A percentile compares a stretch with the other conserved stretches of the same genome.
These are phyloP conservation scores for Alentia gelatinosa DNA, from an alignment of 2,888 invertebrate species.

Conservation along the genomic window DNA sequence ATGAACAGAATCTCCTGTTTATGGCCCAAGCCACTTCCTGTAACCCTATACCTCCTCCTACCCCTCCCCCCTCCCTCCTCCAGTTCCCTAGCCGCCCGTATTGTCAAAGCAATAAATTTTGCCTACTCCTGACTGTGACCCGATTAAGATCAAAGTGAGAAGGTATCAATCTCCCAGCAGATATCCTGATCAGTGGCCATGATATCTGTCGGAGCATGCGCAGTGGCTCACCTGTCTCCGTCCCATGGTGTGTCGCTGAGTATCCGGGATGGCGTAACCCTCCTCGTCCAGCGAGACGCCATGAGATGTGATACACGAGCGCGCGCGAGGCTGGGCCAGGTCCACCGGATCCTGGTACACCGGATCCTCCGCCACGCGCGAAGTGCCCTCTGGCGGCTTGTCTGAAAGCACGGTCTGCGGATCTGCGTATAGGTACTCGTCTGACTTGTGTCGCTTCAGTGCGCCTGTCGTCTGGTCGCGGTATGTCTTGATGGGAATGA, in stretches of 20 bases:
- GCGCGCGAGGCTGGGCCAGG: constrained; percentile 1
- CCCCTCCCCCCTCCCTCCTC: too few species aligned
- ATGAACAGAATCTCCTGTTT: too few species aligned
- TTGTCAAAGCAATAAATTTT: too few species aligned
- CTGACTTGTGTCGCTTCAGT: constrained; percentile 55
- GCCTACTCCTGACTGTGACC: too few species aligned
- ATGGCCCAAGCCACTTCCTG: too few species aligned
- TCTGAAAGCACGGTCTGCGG: not conserved
- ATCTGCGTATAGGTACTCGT: constrained; percentile 58
- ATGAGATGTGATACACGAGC: constrained; percentile 34
- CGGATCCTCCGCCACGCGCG: not conserved
- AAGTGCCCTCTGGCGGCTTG: not conserved
- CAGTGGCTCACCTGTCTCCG: constrained; percentile 39
- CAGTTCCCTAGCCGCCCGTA: too few species aligned
- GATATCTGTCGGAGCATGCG: too few species aligned
- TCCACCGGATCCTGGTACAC: constrained; percentile 56
- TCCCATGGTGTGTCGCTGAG: constrained; percentile 45
- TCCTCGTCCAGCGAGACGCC: constrained; percentile 57
- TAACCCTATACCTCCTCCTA: too few species aligned
- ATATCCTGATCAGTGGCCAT: too few species aligned
- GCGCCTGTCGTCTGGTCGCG: not conserved
- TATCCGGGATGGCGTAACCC: constrained; percentile 61
- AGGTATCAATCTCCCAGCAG: too few species aligned
- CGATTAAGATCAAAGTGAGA: too few species aligned
- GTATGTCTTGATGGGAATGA: constrained; percentile 55